A percentile compares a stretch with the other conserved stretches of the same genome.
Evolutionary conservation across 2,113 vertebrate species (phyloP).

Genomic region (Brachirus orientalis): DNA sequence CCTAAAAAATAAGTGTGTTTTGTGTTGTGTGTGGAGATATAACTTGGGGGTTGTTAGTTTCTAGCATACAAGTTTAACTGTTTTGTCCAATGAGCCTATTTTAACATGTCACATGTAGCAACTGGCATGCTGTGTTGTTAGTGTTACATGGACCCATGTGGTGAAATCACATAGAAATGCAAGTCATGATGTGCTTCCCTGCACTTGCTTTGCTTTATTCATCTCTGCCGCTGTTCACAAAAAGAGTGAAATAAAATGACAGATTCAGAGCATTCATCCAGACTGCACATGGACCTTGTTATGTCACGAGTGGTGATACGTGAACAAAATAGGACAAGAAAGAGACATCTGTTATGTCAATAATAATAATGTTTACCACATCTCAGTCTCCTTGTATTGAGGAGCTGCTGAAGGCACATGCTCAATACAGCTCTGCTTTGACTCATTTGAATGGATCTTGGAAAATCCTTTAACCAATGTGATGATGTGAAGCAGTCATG

Average conservation of each 20-base stretch:
- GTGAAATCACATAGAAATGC: neutral
- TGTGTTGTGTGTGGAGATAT: no score
- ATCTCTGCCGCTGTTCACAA: neutral
- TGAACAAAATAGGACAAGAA: neutral
- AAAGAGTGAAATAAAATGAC: neutral
- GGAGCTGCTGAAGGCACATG: neutral
- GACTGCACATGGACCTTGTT: neutral
- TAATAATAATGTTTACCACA: neutral
- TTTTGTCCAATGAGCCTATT: neutral
- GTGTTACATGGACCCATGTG: neutral
- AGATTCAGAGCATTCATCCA: neutral
- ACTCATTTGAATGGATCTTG: neutral
- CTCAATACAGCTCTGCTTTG: neutral
- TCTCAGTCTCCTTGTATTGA: neutral
- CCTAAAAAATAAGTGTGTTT: no score
- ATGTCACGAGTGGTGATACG: neutral
- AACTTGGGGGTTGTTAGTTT: neutral
- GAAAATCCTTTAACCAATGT: neutral
- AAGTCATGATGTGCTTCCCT: neutral
- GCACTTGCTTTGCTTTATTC: conserved; percentile 4
- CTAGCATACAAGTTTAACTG: no score
- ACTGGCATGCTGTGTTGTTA: neutral
- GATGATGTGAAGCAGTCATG: neutral
- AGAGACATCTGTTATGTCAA: neutral
- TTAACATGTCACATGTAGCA: neutral